Percentiles rank a stretch among this genome's conserved stretches.
Evolutionary conservation across 2,797 vertebrate species (phyloP).

Genomic region (Clarias laeviceps): DNA sequence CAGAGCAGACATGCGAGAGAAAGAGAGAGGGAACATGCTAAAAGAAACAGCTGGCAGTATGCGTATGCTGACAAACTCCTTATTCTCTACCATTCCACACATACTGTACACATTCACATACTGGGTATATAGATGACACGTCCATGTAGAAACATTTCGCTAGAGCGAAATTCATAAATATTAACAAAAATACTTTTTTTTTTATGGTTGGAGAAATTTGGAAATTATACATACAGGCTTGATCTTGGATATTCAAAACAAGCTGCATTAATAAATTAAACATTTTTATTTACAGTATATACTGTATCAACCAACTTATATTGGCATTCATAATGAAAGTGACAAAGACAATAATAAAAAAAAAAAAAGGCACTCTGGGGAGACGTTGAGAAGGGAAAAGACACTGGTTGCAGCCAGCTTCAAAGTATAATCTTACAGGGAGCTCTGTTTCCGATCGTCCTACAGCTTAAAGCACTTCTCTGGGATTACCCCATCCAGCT

Average conservation of each 20-base stretch:
- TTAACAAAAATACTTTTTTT: background rate
- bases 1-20: slow-evolving; percentile 67
- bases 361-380: background rate
- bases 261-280: background rate
- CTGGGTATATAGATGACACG: slow-evolving; percentile 14
- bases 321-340: background rate
- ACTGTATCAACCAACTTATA: too few relatives aligned
- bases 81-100: slow-evolving; percentile 64
- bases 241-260: background rate
- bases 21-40: slow-evolving; percentile 62
- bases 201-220: background rate
- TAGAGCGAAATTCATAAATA: slow-evolving; percentile 3
- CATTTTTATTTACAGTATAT: background rate
- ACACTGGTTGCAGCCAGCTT: background rate
- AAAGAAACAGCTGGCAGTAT: slow-evolving; percentile 79
- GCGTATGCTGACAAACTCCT: slow-evolving; percentile 72
- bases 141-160: slow-evolving; percentile 26
- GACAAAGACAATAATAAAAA: background rate
- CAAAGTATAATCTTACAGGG: slow-evolving; percentile 34
- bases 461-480: slow-evolving; percentile 70
- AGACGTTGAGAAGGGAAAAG: background rate
- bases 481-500: slow-evolving; percentile 64
- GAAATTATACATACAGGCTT: background rate
- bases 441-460: slow-evolving; percentile 70
- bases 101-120: slow-evolving; percentile 52